Conservation (phyloP, 2,888 invertebrate species). For the Synanthedon formicaeformis region DNA sequence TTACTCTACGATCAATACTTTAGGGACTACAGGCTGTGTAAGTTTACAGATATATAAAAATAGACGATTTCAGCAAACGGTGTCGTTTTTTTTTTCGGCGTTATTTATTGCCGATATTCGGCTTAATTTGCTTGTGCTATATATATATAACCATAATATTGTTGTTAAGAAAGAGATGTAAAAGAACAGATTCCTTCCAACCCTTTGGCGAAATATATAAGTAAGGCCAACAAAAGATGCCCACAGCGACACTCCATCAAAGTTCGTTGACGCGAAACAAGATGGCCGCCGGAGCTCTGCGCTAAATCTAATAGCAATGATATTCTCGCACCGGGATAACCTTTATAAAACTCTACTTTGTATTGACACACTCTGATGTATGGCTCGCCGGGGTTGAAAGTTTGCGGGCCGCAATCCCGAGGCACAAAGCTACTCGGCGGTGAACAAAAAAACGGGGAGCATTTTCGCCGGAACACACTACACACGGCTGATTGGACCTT, state of each 20-base stretch:
- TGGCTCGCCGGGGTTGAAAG: constrained; percentile 8
- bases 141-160: no score
- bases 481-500: no score
- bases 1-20: no score
- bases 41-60: no score
- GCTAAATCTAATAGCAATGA: background rate
- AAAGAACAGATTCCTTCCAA: background rate
- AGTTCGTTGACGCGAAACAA: background rate
- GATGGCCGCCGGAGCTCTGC: background rate
- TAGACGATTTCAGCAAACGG: no score
- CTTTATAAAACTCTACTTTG: constrained; percentile 1
- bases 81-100: no score
- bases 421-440: constrained; percentile 19
- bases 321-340: background rate
- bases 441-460: constrained; percentile 20
- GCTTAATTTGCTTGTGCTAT: no score
- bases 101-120: no score
- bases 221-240: background rate
- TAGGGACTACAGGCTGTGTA: no score
- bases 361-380: constrained; percentile 1
- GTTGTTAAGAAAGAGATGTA: no score
- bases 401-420: constrained; percentile 19
- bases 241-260: background rate
- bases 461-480: no score
- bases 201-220: background rate